Evolutionary conservation across 2,797 vertebrate species (phyloP).

Genomic region (Anguilla pacifica): DNA sequence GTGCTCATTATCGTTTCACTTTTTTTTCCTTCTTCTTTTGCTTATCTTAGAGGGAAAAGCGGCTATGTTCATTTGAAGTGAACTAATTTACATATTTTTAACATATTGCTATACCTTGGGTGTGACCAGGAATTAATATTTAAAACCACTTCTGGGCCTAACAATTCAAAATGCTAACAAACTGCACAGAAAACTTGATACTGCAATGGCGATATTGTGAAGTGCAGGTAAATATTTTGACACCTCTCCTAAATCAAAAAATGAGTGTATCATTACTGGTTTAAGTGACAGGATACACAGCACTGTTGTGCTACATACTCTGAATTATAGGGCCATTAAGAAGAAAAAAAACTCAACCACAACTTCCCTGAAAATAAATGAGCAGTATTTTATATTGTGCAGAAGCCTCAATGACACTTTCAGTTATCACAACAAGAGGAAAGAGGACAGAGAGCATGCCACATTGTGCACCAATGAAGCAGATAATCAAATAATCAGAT

Average conservation of each 20-base stretch:
- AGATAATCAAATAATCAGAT: background rate
- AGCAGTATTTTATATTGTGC: background rate
- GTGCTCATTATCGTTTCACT: background rate
- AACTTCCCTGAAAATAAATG: background rate
- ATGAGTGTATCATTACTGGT: background rate
- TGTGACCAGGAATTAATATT: background rate
- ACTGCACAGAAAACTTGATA: background rate
- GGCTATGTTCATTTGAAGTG: background rate
- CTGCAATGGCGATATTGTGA: background rate
- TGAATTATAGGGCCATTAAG: background rate
- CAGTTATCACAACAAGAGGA: background rate
- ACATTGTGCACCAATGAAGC: background rate
- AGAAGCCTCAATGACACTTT: background rate
- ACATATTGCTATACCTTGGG: background rate
- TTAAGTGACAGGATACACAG: too few species aligned
- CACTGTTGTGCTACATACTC: too few species aligned
- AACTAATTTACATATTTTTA: background rate
- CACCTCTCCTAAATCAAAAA: background rate
- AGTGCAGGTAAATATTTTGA: background rate
- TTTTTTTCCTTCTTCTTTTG: background rate
- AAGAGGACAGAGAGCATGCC: background rate
- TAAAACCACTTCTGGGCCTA: background rate
- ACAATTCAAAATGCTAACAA: background rate
- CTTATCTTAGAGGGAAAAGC: background rate
- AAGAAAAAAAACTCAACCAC: background rate